Evolutionary conservation across 2,888 invertebrate species (phyloP).

Genomic region (Idaea aversata): DNA sequence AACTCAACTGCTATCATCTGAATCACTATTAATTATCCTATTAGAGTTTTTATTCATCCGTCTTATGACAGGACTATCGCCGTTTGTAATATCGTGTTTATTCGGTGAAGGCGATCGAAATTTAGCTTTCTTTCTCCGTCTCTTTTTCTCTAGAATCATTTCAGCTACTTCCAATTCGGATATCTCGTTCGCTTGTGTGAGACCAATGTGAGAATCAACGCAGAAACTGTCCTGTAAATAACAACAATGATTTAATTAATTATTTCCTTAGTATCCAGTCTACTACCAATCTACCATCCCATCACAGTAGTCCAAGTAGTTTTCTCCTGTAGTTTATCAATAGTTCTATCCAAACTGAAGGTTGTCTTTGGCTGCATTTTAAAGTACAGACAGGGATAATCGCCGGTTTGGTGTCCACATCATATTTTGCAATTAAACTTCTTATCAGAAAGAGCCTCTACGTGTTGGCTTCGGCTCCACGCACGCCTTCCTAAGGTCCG

Average conservation of each 20-base stretch:
- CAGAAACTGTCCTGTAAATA: constrained; percentile 82
- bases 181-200: constrained; percentile 66
- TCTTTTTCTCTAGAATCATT: constrained; percentile 65
- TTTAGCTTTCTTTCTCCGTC: constrained; percentile 37
- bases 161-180: constrained; percentile 84
- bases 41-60: constrained; percentile 48
- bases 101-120: constrained; percentile 17
- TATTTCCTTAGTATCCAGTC: not conserved
- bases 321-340: too few species aligned
- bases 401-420: too few species aligned
- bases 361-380: too few species aligned
- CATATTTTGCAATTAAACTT: too few species aligned
- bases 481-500: too few species aligned
- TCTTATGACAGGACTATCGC: constrained; percentile 56
- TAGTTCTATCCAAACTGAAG: too few species aligned
- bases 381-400: too few species aligned
- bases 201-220: constrained; percentile 80
- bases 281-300: not conserved
- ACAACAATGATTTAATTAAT: not conserved
- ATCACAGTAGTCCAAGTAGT: too few species aligned
- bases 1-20: constrained; percentile 59
- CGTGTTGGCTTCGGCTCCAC: too few species aligned
- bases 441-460: too few species aligned
- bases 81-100: constrained; percentile 23
- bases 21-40: constrained; percentile 67